Conservation (phyloP, 2,888 invertebrate species). For the Lutraria lutraria region DNA sequence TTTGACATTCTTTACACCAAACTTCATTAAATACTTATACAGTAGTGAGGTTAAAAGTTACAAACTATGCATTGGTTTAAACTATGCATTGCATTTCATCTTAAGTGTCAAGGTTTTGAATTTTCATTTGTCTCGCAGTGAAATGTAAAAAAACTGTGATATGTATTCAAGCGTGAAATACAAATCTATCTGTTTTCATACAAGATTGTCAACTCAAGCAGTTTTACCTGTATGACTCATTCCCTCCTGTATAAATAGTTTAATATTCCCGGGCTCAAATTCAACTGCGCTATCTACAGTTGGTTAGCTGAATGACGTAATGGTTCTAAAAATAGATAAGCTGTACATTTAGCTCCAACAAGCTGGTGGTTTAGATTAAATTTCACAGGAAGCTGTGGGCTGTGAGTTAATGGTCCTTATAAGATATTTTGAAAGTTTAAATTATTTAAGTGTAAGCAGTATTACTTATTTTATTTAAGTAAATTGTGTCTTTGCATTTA, state of each 20-base stretch:
- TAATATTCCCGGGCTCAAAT: constrained; percentile 33
- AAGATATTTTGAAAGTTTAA: background rate
- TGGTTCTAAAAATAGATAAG: constrained; percentile 63
- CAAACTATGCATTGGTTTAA: background rate
- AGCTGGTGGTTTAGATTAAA: background rate
- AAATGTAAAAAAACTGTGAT: background rate
- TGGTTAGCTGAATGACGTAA: constrained; percentile 56
- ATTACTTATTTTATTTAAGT: background rate
- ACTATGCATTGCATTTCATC: background rate
- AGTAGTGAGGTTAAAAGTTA: background rate
- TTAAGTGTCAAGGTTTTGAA: background rate
- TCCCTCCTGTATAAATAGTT: constrained; percentile 1
- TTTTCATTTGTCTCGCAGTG: background rate
- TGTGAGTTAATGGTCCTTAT: background rate
- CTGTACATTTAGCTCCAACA: background rate
- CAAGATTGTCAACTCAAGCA: constrained; percentile 39
- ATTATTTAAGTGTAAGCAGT: background rate
- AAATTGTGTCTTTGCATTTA: background rate
- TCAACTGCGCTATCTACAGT: constrained; percentile 39
- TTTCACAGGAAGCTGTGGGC: background rate
- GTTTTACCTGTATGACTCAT: constrained; percentile 62
- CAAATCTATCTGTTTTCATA: background rate
- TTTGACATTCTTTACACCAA: background rate
- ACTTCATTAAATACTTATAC: background rate
- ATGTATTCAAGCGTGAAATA: constrained; percentile 19